A percentile compares a stretch with the other conserved stretches of the same genome.
Evolutionary conservation across 1,140 invertebrate genomes (phyloP).

Genomic region (Conopomorpha cramerella): DNA sequence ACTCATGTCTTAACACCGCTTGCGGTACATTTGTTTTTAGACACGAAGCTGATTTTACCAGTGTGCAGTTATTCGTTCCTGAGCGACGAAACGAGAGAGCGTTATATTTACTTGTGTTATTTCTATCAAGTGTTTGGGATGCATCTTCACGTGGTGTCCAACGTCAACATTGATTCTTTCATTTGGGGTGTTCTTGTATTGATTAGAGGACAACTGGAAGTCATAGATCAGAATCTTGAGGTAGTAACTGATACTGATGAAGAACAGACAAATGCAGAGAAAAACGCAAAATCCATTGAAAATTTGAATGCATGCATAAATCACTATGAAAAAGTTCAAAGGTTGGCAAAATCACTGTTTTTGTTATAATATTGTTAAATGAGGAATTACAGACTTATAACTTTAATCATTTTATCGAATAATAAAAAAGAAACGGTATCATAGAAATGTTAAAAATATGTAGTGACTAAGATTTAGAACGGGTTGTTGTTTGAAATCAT

Average conservation of each 20-base stretch:
- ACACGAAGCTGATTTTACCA: slow-evolving; percentile 15
- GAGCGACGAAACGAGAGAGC: slow-evolving; percentile 12
- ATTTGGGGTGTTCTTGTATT: slow-evolving; percentile 30
- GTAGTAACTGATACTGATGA: slow-evolving; percentile 9
- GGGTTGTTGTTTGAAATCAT: too few relatives aligned
- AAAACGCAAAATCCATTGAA: slow-evolving; percentile 2
- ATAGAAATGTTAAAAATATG: too few relatives aligned
- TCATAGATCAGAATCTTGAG: slow-evolving; percentile 22
- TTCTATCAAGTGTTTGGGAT: slow-evolving; percentile 31
- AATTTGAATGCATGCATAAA: slow-evolving; percentile 22
- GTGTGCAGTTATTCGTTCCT: slow-evolving; percentile 30
- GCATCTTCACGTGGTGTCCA: slow-evolving; percentile 22
- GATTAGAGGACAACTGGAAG: slow-evolving; percentile 26
- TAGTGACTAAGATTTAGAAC: too few relatives aligned
- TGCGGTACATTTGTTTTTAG: slow-evolving; percentile 18
- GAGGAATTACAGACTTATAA: too few relatives aligned
- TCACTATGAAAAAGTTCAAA: slow-evolving; percentile 20
- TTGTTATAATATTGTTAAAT: too few relatives aligned
- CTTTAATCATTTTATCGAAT: too few relatives aligned
- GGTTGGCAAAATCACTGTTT: too few relatives aligned
- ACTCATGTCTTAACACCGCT: slow-evolving; percentile 20
- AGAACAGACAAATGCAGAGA: slow-evolving; percentile 4
- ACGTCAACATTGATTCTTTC: slow-evolving; percentile 29
- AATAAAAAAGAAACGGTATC: too few relatives aligned
- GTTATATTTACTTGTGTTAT: slow-evolving; percentile 23